Evolutionary conservation across 2,113 vertebrate genomes (phyloP).

Genomic region (Motacilla tschutschensis): DNA sequence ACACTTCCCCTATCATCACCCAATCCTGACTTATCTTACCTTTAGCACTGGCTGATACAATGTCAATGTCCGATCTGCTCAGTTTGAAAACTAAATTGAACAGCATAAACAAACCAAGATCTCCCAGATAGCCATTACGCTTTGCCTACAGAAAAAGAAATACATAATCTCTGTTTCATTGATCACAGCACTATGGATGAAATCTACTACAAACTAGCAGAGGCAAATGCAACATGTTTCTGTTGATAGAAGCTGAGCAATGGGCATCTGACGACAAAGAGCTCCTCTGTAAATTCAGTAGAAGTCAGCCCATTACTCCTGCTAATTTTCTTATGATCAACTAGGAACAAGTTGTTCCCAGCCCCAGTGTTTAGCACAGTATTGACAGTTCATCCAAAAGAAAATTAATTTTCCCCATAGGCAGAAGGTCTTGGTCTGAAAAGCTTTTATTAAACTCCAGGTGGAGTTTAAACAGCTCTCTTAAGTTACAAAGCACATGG

Average conservation of each 20-base stretch:
- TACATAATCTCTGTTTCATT: not conserved
- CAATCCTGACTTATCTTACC: not conserved
- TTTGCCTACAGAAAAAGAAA: not conserved
- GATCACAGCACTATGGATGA: not conserved
- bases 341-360: not conserved
- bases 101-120: not conserved
- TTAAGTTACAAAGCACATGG: not conserved
- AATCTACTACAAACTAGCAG: not conserved
- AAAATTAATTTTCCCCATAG: not conserved
- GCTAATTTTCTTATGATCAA: not conserved
- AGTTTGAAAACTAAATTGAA: not conserved
- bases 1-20: not conserved
- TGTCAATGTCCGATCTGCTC: accelerated
- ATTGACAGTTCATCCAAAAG: not conserved
- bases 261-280: not conserved
- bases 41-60: not conserved
- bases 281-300: not conserved
- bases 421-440: not conserved
- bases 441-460: not conserved
- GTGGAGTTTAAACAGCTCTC: not conserved
- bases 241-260: not conserved
- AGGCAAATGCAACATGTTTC: not conserved
- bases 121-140: not conserved
- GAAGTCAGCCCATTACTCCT: not conserved
- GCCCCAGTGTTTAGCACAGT: not conserved